Evolutionary conservation across 2,888 invertebrate genomes (phyloP), one percentile per base, ranked within the genome.

Genomic region (Strigamia crassipes): DNA sequence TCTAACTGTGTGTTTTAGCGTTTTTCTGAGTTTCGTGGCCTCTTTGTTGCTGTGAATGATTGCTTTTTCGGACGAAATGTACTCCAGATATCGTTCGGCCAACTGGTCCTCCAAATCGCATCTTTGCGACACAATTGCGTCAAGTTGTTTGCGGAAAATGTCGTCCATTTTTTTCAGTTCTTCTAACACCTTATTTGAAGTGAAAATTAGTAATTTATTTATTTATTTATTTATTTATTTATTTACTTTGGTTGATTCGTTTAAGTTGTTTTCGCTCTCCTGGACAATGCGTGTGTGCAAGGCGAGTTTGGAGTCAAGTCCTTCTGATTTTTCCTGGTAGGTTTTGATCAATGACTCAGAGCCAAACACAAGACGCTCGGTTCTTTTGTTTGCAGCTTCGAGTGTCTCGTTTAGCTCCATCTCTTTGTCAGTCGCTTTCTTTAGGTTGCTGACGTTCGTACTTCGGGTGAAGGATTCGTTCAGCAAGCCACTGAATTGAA

Each of bases 381-480:
- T 73, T 23, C 73, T 3, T 73, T 18, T 12, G 5, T 31, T 73
- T 8, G 73, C 31, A 8, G 31, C 12, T 10, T 12, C 12, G 23
- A 73, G 13, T 6, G 31, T 73, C n/a, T 73, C 73, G 31, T 31
- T 73, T 31, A 73, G n/a, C 12, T 73, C 73, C 73, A 73, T 73
- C 73, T 73, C 73, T 15, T 73, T 73, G n/a, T 73, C 73, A 13
- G 31, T 73, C 2, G 23, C 73, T 73, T 73, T 73, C 12, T 73
- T 73, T 18, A 73, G 12, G 8, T 27, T 23, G 31, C 23, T 73
- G 31, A 73, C n/a, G 18, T 73, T 73, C 23, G 73, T 31, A 9
- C 31, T 31, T 73, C 73, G 73, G n/a, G 73, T 73, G n/a, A 73
- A 31, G 31, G 31, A 27, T 27, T 73, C 73, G 31, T 73, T 73